Evolutionary conservation across 2,888 invertebrate species (phyloP), one percentile per base, ranked within the genome.

Genomic region (Sminthurinus aureus): DNA sequence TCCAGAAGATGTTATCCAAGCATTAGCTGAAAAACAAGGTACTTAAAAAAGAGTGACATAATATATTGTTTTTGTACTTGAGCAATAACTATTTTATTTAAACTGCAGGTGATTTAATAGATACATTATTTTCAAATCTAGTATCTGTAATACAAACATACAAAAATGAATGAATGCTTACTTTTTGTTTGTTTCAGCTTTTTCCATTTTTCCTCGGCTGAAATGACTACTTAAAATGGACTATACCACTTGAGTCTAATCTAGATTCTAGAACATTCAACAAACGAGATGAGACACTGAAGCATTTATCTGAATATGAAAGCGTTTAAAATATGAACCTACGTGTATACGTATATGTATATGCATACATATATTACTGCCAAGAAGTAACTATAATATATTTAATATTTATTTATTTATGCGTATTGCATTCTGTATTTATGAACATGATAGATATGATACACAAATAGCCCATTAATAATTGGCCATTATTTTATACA

Each of bases 21-120:
- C 52, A 18, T 58, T 76, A 22, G 76, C 76, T 58, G 22, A 76
- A 20, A 51, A 76, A 22, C 76, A 76, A 22, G 76, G 76, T 76
- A 26, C 2, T 1, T 69, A 15, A 58, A 58, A 58, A 13, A 15
- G n/a, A 69, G 20, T 69, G 1, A n/a, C 1, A 12, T n/a, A 69
- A 69, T 22, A 69, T 69, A 15, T 4, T 0, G 20, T 67, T 67
- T 67, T 67, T 15, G 15, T 58, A 12, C 15, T 58, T 58, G 67
- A 12, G 11, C 67, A 20, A 12, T 67, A 8, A 67, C 20, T 67
- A 13, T 6, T 67, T 11, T 13, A 18, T 67, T 9, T 67, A 8
- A 13, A 67, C 20, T 67, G 11, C 20, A 67, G 11, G 15, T 67
- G 20, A 67, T 67, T 69, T 38, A 38, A 38, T 38, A 38, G 38